Base-by-base conservation (phyloP, 2,113 vertebrate species). In the Progne subis region DNA sequence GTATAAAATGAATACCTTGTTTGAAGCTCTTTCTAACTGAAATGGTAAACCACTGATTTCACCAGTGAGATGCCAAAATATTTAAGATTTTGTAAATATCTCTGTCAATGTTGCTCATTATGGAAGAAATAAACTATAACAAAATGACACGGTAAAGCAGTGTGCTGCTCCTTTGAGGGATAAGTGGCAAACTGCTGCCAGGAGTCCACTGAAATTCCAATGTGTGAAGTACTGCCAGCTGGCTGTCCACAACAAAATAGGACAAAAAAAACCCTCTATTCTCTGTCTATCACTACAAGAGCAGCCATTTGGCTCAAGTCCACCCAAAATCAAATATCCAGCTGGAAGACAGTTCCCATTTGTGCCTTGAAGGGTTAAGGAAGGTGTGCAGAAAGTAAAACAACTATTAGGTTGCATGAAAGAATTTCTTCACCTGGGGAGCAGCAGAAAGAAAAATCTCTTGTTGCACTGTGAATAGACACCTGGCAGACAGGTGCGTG, bases 171-270 rank as follows among this genome's bases (percentile, higher is more conserved):
- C 71, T 93, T 64, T 57, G 90, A 86, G 61, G 63, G 52, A 50
- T 11, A 53, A n/a, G 49, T 64, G 78, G 39, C 61, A 76, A 85
- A 19, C 29, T 32, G 18, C 46, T 65, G 79, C 86, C 94, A 96
- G 76, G 34, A 95, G 24, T 41, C n/a, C 86, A 75, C 0, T 81
- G 88, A 74, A 86, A 95, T 85, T 78, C 61, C 82, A 79, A 6
- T 8, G 43, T 65, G 83, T 1, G 1, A 78, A 69, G 37, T 56
- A 41, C 53, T 94, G 92, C 96, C 98, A 98, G 93, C 91, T 97
- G 96, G 92, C 88, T 94, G 70, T 29, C 69, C 82, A 80, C 80
- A 64, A 31, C 32, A 82, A 60, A 77, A 14, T 9, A 49, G 68
- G 52, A 77, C 46, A 88, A 86, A 86, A 86, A 89, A 77, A 2